Base-by-base conservation (phyloP, 2,797 vertebrate genomes). In the Chloroceryle inda region DNA sequence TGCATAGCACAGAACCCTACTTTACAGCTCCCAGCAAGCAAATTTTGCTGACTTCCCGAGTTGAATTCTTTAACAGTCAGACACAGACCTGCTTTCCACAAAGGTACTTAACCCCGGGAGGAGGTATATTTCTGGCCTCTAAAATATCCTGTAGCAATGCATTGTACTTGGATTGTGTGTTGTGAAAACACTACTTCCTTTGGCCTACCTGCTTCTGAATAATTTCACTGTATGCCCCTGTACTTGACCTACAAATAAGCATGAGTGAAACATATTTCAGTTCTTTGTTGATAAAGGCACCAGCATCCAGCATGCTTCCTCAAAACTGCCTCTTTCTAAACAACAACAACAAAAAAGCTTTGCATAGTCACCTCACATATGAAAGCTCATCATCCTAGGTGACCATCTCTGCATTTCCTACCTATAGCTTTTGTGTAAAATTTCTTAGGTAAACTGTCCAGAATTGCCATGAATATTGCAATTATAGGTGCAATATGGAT, bases 1-100 rank as follows among this genome's bases (percentile, higher is more conserved):
- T 16, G 37, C n/a, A 5, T 15, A 31, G 4, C 10, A 52, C 4
- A 5, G 33, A 20, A 71, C 31, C 11, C 27, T 2, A 1, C n/a
- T 79, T 88, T n/a, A 42, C 8, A 44, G 18, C 5, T 52, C 24
- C 24, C 55, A 35, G 40, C 23, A 58, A 63, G 31, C 6, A 77
- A 66, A 67, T 27, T 13, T 24, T 47, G 27, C 47, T 52, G 29
- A 27, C 40, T 75, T 78, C 16, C 37, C 9, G 0, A 69, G n/a
- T 29, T 13, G 0, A 66, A n/a, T 4, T 35, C 42, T 86, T 35
- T 20, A 62, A 45, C 5, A 21, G 29, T 23, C 16, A 29, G 38
- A 21, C 27, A 38, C 2, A 6, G 27, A 66, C 13, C 13, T 62
- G 3, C 38, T 64, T 68, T 19, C 58, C 37, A 37, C 26, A 83